Conservation (phyloP, 2,888 invertebrate species). For the Leptinotarsa peninsularis region DNA sequence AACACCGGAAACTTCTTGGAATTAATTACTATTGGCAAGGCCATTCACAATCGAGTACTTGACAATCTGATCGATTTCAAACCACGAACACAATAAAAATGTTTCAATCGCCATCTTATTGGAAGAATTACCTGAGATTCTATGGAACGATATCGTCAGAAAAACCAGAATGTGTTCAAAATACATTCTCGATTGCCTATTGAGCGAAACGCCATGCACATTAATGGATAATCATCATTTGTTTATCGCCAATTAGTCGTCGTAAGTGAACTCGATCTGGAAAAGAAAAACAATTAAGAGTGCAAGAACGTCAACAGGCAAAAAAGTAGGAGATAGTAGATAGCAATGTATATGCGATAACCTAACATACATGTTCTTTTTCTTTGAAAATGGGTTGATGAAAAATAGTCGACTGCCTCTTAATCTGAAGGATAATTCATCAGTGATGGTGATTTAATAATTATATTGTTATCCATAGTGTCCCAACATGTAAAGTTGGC, state of each 20-base stretch:
- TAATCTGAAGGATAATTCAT: background rate
- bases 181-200: slow-evolving; percentile 33
- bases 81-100: no score
- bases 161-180: slow-evolving; percentile 33
- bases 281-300: slow-evolving; percentile 36
- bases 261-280: slow-evolving; percentile 34
- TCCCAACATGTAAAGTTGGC: no score
- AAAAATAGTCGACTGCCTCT: background rate
- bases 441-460: no score
- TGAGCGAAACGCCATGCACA: slow-evolving; percentile 23
- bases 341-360: slow-evolving; percentile 2
- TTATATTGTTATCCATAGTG: no score
- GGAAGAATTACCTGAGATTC: slow-evolving; percentile 28
- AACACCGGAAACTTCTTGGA: no score
- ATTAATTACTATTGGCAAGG: no score
- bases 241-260: slow-evolving; percentile 30
- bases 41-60: no score
- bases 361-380: background rate
- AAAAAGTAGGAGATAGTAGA: background rate
- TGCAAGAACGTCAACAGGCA: slow-evolving; percentile 24
- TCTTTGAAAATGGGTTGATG: background rate
- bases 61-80: no score
- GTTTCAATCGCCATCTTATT: background rate
- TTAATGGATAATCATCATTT: slow-evolving; percentile 32
- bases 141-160: slow-evolving; percentile 20